Evolutionary conservation across 2,113 vertebrate species (phyloP), one percentile per base, ranked within the genome.

Genomic region (Antechinus flavipes): DNA sequence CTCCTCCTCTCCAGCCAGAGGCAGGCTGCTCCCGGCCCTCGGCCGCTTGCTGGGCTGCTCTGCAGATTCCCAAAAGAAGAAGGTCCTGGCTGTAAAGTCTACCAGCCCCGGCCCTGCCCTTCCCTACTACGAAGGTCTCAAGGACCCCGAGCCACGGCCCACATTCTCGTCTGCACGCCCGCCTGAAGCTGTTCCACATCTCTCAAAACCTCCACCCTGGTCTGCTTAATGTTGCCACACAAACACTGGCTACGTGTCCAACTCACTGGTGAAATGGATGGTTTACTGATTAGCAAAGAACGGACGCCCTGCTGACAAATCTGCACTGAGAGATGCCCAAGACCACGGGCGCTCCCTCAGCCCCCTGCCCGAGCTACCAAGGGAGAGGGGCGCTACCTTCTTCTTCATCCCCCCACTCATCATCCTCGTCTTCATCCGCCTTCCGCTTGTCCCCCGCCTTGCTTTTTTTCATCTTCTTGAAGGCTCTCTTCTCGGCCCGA

Each of bases 401-500:
- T 0, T 99, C 98, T 0, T 99, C 99, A 0, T 99, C 98, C 0
- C 98, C 99, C 99, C 99, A 99, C 58, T 99, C 99, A 0, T 98
- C 97, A 0, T 99, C 99, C 0, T 98, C 98, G 0, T 98, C 98
- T 25, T 99, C 98, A 0, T 99, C 99, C 0, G 98, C 99, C 97
- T 98, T 99, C 97, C 98, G 98, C 91, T 99, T 99, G 90, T 99
- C 99, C 23, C 98, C 99, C 0, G 61, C 94, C 90, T 97, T 97
- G 58, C 47, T 42, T 93, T 97, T 99, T 58, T 99, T 99, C 56
- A 99, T 98, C 94, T 98, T 99, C 92, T 99, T 99, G 95, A 98
- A 97, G 0, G 98, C 97, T 92, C 99, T 99, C 98, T 99, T 99
- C 52, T 99, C 99, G 0, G 98, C 98, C 96, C 99, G 99, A 16